A percentile compares a stretch with the other conserved stretches of the same genome.
Evolutionary conservation across 2,888 invertebrate species (phyloP).

Genomic region (Drosophila quinaria): DNA sequence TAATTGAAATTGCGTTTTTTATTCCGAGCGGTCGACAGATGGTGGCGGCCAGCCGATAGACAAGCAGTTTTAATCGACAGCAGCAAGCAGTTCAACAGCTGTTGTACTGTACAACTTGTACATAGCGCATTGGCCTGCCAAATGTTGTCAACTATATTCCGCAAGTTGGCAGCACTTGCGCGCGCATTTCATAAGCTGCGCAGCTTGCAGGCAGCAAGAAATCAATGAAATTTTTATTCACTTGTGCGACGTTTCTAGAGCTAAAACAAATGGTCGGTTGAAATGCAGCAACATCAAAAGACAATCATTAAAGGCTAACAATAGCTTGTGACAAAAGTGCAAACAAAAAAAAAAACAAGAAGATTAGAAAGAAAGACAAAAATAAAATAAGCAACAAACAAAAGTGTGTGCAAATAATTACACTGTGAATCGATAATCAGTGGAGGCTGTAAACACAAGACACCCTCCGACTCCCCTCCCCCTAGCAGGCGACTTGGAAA

Average conservation of each 20-base stretch:
- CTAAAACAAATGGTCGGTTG: conserved; percentile 8
- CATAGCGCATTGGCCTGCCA: background rate
- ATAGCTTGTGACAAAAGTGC: conserved; percentile 5
- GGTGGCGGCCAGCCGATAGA: no score
- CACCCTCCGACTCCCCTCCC: background rate
- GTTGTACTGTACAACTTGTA: no score
- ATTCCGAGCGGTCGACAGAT: no score
- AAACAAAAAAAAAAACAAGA: background rate
- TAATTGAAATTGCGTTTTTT: no score
- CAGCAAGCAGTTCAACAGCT: conserved; percentile 10
- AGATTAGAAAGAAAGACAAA: background rate
- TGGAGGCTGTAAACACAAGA: conserved; percentile 55
- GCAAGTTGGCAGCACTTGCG: conserved; percentile 23
- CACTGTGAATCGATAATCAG: conserved; percentile 44
- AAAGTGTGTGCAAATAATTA: conserved; percentile 1
- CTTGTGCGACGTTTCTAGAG: conserved; percentile 17
- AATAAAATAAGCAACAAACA: background rate
- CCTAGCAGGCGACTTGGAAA: conserved; percentile 3
- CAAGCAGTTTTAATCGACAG: background rate
- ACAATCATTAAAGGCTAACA: conserved; percentile 7
- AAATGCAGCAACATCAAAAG: conserved; percentile 49
- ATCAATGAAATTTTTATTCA: conserved; percentile 44
- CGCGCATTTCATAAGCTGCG: conserved; percentile 54
- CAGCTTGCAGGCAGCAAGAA: conserved; percentile 40
- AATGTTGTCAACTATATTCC: background rate